Evolutionary conservation across 2,797 vertebrate species (phyloP), one percentile per base, ranked within the genome.

Genomic region (Sarcoramphus papa): DNA sequence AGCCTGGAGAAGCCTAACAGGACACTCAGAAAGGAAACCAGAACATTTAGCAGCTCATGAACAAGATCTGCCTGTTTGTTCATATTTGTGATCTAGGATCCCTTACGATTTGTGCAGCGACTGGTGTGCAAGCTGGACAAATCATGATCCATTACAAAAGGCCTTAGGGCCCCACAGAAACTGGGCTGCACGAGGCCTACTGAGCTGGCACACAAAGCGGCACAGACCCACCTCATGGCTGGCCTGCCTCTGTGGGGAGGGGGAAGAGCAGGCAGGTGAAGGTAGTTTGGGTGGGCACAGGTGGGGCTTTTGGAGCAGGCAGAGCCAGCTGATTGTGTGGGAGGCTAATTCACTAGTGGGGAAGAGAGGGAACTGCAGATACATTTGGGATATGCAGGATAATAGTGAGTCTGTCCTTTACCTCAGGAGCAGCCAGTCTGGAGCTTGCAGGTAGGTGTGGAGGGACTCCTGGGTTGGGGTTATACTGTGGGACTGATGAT

Each of bases 381-480:
- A 18, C 6, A 18, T 31, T 57, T 83, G 78, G 35, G 19, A 60
- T n/a, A 12, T 5, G 20, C 1, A 23, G 11, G 1, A 0, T 1
- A 8, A 2, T 0, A 0, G 6, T 5, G 24, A 2, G 3, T 2
- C 1, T 72, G 18, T 0, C 0, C 3, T 53, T 65, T 18, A 2
- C 5, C 6, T 45, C 1, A 5, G 56, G 31, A 83, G 3, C 2
- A 51, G 33, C 2, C 0, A 10, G 20, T 1, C 6, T 82, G 5
- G 27, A 77, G 16, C 16, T 59, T 77, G 31, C 9, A 56, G 72
- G 81, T 90, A 37, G 23, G 47, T 25, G 27, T 47, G 12, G 27
- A 7, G 15, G 23, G 3, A 5, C 3, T 37, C 0, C 0, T 68
- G 65, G 8, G 18, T 3, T 85, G 63, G 14, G 13, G 7, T 19